These are phyloP conservation scores for Tipula lateralis DNA, from an alignment of 2,888 invertebrate genomes.

Conservation along the genomic window DNA sequence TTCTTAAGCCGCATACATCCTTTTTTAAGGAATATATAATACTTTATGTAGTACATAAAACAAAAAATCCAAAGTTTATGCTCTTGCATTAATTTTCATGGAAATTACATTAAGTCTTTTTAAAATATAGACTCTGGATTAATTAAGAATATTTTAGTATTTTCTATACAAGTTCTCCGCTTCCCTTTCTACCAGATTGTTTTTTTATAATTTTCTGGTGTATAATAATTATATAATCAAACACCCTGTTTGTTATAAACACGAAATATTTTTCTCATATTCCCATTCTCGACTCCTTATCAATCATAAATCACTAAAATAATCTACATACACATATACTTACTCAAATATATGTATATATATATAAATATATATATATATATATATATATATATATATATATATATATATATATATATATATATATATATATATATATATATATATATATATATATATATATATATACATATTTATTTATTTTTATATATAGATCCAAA, in stretches of 20 bases:
- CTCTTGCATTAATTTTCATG: conserved; percentile 19
- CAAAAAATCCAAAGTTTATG: not conserved
- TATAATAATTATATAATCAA: not conserved
- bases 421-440: not conserved
- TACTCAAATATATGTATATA: not conserved
- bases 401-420: no score
- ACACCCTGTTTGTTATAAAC: conserved; percentile 5
- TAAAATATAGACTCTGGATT: not conserved
- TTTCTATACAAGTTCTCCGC: not conserved
- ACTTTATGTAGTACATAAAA: not conserved
- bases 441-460: not conserved
- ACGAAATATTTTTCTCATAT: not conserved
- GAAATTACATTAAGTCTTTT: conserved; percentile 1
- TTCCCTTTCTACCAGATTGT: not conserved
- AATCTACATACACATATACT: not conserved
- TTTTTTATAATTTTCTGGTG: not conserved
- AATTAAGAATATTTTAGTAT: not conserved
- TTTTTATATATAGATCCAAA: not conserved
- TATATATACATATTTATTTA: not conserved
- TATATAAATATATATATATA: not conserved
- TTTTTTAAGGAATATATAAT: not conserved
- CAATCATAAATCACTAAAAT: conserved; percentile 19
- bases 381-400: not conserved
- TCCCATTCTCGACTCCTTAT: not conserved
- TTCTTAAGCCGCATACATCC: not conserved